These are phyloP conservation scores for Brachyalestes nurse DNA, from an alignment of 2,797 vertebrate genomes.

Conservation along the genomic window DNA sequence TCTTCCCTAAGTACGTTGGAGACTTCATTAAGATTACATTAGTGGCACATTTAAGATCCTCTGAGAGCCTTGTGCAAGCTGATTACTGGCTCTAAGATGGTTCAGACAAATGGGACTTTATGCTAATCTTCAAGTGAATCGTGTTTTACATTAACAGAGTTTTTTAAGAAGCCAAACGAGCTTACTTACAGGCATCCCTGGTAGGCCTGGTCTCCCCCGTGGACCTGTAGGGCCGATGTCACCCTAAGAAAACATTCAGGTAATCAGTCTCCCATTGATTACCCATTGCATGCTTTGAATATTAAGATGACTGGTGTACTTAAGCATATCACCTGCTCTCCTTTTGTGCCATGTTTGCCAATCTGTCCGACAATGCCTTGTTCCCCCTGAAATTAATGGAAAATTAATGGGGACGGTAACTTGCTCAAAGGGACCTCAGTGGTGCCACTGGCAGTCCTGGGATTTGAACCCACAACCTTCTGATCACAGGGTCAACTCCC, in stretches of 20 bases:
- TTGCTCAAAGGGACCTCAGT: too few species aligned
- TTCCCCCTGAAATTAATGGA: slow-evolving; percentile 72
- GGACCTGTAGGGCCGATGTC: slow-evolving; percentile 73
- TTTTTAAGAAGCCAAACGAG: neutral
- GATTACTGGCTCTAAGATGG: slow-evolving; percentile 1
- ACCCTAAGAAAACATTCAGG: slow-evolving; percentile 69
- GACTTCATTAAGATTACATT: slow-evolving; percentile 45
- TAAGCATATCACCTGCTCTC: slow-evolving; percentile 77
- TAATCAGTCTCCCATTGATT: neutral
- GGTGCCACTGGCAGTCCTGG: too few species aligned
- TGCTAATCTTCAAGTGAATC: slow-evolving; percentile 1
- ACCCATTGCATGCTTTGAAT: neutral
- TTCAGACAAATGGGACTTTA: neutral
- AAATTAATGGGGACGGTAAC: too few species aligned
- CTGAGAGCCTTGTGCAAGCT: slow-evolving; percentile 3
- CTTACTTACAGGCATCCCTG: slow-evolving; percentile 77
- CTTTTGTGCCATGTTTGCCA: slow-evolving; percentile 75
- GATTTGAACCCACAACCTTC: too few species aligned
- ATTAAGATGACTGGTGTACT: neutral
- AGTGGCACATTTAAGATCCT: slow-evolving; percentile 8
- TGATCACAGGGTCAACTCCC: too few species aligned
- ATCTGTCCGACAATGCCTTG: slow-evolving; percentile 67
- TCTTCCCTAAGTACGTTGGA: slow-evolving; percentile 1
- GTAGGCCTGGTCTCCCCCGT: slow-evolving; percentile 72
- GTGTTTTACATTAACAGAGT: neutral